phyloP scores from a whole-genome alignment of 2,888 invertebrate species.

The Drosophila austrosaltans region DNA sequence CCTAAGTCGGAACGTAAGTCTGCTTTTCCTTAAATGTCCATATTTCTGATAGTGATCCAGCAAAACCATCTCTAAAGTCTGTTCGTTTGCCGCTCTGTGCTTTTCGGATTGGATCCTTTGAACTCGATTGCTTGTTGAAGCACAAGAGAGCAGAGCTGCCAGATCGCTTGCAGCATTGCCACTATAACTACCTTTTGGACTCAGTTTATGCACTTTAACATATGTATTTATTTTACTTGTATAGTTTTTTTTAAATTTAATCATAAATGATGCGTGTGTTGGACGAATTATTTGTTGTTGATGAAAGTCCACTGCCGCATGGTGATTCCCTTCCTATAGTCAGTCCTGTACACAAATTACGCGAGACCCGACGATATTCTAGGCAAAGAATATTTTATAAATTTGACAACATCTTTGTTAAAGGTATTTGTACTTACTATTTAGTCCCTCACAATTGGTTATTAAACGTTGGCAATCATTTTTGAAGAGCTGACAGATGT shows the following conservation, averaged over 20 bases:
- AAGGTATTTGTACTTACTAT: background rate
- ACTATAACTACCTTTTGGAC: no score
- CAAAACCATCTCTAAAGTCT: no score
- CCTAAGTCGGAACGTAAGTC: no score
- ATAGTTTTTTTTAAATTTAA: background rate
- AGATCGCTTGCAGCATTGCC: no score
- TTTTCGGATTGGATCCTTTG: no score
- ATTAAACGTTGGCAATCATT: conserved; percentile 36
- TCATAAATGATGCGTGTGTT: conserved; percentile 11
- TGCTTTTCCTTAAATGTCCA: no score
- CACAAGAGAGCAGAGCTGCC: no score
- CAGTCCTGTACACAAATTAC: conserved; percentile 10
- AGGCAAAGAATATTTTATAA: background rate
- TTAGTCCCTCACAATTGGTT: conserved; percentile 26
- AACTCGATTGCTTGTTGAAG: no score
- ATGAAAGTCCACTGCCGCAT: conserved; percentile 20
- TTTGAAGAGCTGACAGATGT: conserved; percentile 43
- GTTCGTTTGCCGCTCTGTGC: no score
- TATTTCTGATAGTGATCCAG: no score
- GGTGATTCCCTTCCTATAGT: background rate
- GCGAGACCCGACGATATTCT: conserved; percentile 15
- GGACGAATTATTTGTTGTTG: background rate
- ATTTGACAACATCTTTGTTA: background rate
- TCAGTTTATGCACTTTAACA: no score
- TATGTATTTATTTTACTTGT: no score